phyloP scores from a whole-genome alignment of 2,113 vertebrate species.

The Zootoca vivipara region DNA sequence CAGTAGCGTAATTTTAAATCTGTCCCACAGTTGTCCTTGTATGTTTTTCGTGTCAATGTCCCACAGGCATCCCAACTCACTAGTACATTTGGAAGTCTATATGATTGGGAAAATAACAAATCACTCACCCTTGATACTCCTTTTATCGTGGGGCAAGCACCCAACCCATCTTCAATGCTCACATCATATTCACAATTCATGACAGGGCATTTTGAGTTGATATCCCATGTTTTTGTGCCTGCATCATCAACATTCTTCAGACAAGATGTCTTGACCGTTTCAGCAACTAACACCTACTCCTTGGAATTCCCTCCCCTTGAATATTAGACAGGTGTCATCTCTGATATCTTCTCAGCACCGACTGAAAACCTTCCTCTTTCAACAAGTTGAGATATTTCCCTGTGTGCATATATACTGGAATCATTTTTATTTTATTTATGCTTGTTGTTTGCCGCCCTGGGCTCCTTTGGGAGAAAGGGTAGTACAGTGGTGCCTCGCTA shows the following conservation, averaged over 20 bases:
- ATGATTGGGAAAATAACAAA: not conserved
- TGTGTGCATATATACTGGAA: too few species aligned
- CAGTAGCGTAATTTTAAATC: conserved; percentile 6
- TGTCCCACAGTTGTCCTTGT: conserved; percentile 2
- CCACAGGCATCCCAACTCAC: not conserved
- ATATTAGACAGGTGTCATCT: too few species aligned
- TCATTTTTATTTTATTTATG: too few species aligned
- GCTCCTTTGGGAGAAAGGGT: too few species aligned
- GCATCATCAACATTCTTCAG: not conserved
- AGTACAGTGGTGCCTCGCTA: too few species aligned
- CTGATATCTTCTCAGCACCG: too few species aligned
- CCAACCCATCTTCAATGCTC: not conserved
- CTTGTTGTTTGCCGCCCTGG: too few species aligned
- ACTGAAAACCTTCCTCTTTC: too few species aligned
- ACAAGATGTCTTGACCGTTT: not conserved
- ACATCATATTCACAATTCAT: not conserved
- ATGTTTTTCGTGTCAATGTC: not conserved
- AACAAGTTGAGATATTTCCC: too few species aligned
- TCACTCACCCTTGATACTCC: too few species aligned
- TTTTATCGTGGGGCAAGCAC: not conserved
- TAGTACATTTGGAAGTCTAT: not conserved
- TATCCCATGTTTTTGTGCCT: not conserved
- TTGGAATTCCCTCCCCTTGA: too few species aligned
- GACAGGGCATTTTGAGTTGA: not conserved
- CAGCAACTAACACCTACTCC: too few species aligned